These are phyloP conservation scores for Anadara kagoshimensis DNA, from an alignment of 1,140 invertebrate genomes.

Conservation along the genomic window DNA sequence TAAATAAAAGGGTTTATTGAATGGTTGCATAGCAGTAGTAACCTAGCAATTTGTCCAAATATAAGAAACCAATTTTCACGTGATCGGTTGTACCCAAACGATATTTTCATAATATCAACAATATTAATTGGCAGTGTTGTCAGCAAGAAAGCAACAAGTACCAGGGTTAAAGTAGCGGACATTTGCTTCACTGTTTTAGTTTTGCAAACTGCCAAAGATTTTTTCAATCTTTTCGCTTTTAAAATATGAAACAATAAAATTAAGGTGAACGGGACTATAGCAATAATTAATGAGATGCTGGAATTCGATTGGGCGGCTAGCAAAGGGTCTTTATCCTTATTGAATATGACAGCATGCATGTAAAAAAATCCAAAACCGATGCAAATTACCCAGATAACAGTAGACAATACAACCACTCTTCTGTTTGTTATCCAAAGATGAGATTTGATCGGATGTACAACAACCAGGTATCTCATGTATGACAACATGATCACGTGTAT, in stretches of 20 bases:
- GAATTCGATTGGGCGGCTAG: slow-evolving; percentile 25
- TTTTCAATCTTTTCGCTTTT: slow-evolving; percentile 22
- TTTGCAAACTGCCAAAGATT: slow-evolving; percentile 18
- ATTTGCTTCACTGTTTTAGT: slow-evolving; percentile 24
- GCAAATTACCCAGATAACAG: slow-evolving; percentile 15
- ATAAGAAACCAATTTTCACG: slow-evolving; percentile 9
- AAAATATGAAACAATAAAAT: slow-evolving; percentile 24
- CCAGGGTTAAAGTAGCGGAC: slow-evolving; percentile 34
- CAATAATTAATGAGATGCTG: slow-evolving; percentile 18
- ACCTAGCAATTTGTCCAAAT: slow-evolving; percentile 7
- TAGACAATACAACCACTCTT: slow-evolving; percentile 12
- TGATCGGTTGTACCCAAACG: slow-evolving; percentile 1
- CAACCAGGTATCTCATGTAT: slow-evolving; percentile 23
- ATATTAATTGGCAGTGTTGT: slow-evolving; percentile 31
- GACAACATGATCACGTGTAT: slow-evolving; percentile 30
- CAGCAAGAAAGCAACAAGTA: slow-evolving; percentile 21
- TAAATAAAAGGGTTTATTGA: slow-evolving; percentile 40
- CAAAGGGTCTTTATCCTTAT: neutral
- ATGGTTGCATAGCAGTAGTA: slow-evolving; percentile 25
- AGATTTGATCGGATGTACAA: slow-evolving; percentile 30
- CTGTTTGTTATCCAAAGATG: slow-evolving; percentile 23
- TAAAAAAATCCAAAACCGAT: slow-evolving; percentile 12
- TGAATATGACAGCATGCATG: slow-evolving; percentile 30
- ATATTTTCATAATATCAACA: slow-evolving; percentile 24
- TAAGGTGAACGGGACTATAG: slow-evolving; percentile 20